Evolutionary conservation across 2,888 invertebrate genomes (phyloP), one percentile per base, ranked within the genome.

Genomic region (Nesidiocoris tenuis): DNA sequence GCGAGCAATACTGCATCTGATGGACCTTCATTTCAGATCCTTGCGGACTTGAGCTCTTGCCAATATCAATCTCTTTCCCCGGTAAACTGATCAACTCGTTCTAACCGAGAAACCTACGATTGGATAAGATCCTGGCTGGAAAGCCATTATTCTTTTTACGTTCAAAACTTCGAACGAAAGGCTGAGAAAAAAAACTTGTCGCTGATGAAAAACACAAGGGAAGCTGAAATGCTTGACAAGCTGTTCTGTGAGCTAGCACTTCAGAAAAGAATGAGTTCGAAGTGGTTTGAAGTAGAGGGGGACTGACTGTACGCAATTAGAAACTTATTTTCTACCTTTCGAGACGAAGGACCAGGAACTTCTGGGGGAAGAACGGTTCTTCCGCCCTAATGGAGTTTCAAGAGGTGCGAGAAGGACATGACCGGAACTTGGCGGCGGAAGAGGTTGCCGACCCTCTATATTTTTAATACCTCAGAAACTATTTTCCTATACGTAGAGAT

Each of bases 271-370:
- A 39, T 39, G 39, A 39, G 39, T 39, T 39, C 5, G 39, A 39
- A 39, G 39, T 39, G 39, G 3, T 25, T 64, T 24, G 64, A 64
- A 25, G 24, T 9, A 64, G 24, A 25, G 17, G 24, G 25, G 23
- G 18, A 25, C 16, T 7, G 25, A 24, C 68, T 59, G 68, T 68
- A 68, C 68, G 68, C 68, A 68, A 68, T 68, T 68, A 68, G 68
- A 68, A 68, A 68, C 68, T 68, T 68, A 68, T 68, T 68, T 57
- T 68, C 68, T 57, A 68, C 68, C 68, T 68, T 59, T 68, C 59
- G 24, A 56, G 68, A 57, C 68, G 68, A n/a, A 55, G 23, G n/a
- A n/a, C 23, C 5, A 12, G 39, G 39, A 39, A 39, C 39, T 39
- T 39, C 12, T 3, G 39, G 12, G 39, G 39, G 39, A 39, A 39